Conservation (phyloP, 2,888 invertebrate genomes). For the Chymomyza amoena region DNA sequence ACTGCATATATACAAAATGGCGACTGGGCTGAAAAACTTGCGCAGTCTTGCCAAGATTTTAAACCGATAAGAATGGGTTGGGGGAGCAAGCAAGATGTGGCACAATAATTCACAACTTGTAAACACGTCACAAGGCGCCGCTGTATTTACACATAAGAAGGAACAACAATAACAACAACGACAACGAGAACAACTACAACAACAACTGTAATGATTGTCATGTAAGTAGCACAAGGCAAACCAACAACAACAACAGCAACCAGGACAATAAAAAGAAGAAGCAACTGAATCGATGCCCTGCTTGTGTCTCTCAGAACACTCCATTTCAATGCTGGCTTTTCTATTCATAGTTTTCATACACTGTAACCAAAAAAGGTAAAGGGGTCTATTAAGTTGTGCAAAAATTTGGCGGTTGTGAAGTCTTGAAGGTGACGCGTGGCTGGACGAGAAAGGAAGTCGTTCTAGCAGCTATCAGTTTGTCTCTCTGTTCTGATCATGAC, state of each 20-base stretch:
- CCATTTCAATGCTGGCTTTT: not conserved
- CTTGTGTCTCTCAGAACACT: constrained; percentile 20
- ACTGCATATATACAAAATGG: constrained; percentile 14
- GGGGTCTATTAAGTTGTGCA: too few species aligned
- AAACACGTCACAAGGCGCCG: constrained; percentile 59
- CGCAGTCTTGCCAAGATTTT: constrained; percentile 18
- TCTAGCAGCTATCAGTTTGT: too few species aligned
- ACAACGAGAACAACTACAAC: constrained; percentile 28
- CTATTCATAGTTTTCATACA: not conserved
- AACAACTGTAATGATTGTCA: constrained; percentile 36
- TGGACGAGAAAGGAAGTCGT: too few species aligned
- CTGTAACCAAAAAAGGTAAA: constrained; percentile 5
- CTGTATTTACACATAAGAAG: constrained; percentile 44
- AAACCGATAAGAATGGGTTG: not conserved
- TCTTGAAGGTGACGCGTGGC: too few species aligned
- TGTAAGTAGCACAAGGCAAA: constrained; percentile 66
- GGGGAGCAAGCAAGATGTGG: constrained; percentile 5
- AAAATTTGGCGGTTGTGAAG: too few species aligned
- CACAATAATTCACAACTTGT: constrained; percentile 71
- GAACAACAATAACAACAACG: constrained; percentile 33
- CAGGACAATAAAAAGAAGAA: constrained; percentile 24
- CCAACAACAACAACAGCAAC: constrained; percentile 21
- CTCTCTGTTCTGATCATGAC: too few species aligned
- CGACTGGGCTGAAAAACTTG: constrained; percentile 30
- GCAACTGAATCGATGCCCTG: constrained; percentile 47